Evolutionary conservation across 1,140 invertebrate genomes (phyloP).

Genomic region (Heliconius nattereri): DNA sequence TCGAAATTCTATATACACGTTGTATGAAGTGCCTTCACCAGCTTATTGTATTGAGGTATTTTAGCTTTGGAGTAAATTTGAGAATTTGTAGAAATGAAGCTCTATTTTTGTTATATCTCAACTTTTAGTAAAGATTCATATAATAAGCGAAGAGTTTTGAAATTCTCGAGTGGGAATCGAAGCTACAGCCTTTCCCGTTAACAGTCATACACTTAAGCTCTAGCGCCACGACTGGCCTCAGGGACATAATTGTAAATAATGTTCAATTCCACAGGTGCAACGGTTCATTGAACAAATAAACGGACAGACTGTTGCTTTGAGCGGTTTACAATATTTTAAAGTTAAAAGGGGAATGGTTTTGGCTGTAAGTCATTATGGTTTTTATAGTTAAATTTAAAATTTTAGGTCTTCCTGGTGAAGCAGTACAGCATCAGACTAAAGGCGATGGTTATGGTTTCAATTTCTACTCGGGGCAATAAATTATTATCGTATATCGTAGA

Average conservation of each 20-base stretch:
- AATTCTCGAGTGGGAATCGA: too few relatives aligned
- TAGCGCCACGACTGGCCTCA: background rate
- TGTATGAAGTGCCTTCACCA: slow-evolving; percentile 81
- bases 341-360: slow-evolving; percentile 83
- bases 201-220: too few relatives aligned
- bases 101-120: too few relatives aligned
- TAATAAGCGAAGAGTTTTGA: too few relatives aligned
- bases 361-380: slow-evolving; percentile 72
- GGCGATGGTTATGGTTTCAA: too few relatives aligned
- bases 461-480: too few relatives aligned
- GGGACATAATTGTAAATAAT: background rate
- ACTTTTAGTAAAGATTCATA: too few relatives aligned
- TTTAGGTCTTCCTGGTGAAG: background rate
- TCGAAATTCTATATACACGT: slow-evolving; percentile 74
- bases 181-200: too few relatives aligned
- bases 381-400: background rate
- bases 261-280: slow-evolving; percentile 56
- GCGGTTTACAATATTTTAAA: slow-evolving; percentile 80
- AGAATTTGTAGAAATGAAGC: too few relatives aligned
- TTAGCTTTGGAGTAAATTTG: background rate
- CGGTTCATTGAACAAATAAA: slow-evolving; percentile 64
- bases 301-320: slow-evolving; percentile 58
- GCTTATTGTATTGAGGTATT: slow-evolving; percentile 82
- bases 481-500: too few relatives aligned
- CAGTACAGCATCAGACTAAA: background rate